Evolutionary conservation across 2,113 vertebrate species (phyloP).

Genomic region (Pseudonaja textilis): DNA sequence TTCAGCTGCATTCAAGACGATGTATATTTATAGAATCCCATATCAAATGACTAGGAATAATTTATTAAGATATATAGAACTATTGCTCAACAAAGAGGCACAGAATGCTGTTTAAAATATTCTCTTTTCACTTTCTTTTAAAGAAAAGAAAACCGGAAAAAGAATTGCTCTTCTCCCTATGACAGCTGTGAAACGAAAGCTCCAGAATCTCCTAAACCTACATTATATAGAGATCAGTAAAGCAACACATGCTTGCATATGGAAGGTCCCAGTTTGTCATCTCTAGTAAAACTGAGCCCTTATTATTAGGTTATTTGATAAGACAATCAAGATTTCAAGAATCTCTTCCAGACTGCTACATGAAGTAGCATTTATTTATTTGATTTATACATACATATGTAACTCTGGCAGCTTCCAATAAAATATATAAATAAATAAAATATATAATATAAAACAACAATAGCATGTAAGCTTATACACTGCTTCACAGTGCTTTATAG

Average conservation of each 20-base stretch:
- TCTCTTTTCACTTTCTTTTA: neutral
- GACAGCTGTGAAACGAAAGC: neutral
- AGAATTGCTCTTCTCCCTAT: neutral
- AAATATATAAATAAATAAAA: neutral
- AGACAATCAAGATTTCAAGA: neutral
- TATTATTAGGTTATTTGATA: neutral
- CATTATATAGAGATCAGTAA: neutral
- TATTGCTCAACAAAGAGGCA: neutral
- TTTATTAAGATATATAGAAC: neutral
- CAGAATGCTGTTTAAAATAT: neutral
- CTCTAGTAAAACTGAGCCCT: too few species aligned
- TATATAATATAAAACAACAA: neutral
- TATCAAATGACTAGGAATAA: neutral
- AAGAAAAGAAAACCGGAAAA: neutral
- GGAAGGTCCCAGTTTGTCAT: neutral
- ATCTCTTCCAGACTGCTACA: neutral
- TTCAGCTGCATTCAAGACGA: neutral
- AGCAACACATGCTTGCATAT: neutral
- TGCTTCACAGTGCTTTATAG: too few species aligned
- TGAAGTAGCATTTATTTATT: neutral
- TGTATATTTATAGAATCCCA: constrained; percentile 6
- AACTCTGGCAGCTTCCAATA: neutral
- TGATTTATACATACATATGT: neutral
- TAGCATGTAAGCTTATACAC: too few species aligned
- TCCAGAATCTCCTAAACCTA: neutral